These are phyloP conservation scores for Brachypodius melanocephalos DNA, from an alignment of 2,113 vertebrate species.

Conservation along the genomic window DNA sequence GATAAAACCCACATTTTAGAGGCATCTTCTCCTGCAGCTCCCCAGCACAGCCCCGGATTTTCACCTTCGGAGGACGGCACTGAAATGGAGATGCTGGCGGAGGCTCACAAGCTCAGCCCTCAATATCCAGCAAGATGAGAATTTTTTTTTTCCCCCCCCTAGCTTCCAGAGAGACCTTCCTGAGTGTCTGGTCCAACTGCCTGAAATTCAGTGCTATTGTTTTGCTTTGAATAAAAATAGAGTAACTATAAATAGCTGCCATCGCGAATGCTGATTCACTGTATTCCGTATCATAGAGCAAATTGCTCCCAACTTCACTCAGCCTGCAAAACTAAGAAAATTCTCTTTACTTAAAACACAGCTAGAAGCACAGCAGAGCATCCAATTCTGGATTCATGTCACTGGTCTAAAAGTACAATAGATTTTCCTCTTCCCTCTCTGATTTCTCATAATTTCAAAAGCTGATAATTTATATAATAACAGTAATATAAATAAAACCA, in stretches of 20 bases:
- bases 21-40: neutral
- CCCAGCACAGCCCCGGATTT: neutral
- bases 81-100: neutral
- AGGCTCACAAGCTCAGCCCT: neutral
- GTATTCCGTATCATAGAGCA: neutral
- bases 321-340: neutral
- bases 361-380: neutral
- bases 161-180: neutral
- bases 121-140: neutral
- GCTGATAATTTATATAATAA: neutral
- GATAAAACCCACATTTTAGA: neutral
- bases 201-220: constrained; percentile 52
- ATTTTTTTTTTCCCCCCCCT: neutral
- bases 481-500: neutral
- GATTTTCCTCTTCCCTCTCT: neutral
- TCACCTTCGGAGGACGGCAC: neutral
- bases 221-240: constrained; percentile 52
- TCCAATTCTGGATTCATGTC: neutral
- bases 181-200: neutral
- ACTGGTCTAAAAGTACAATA: accelerated
- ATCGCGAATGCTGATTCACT: constrained; percentile 41
- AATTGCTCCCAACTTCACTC: constrained; percentile 16
- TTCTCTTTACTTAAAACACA: neutral
- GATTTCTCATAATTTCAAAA: neutral
- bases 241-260: constrained; percentile 32